Percentiles rank a stretch among this genome's conserved stretches.
phyloP scores from a whole-genome alignment of 1,140 invertebrate genomes.

The Lerema accius region DNA sequence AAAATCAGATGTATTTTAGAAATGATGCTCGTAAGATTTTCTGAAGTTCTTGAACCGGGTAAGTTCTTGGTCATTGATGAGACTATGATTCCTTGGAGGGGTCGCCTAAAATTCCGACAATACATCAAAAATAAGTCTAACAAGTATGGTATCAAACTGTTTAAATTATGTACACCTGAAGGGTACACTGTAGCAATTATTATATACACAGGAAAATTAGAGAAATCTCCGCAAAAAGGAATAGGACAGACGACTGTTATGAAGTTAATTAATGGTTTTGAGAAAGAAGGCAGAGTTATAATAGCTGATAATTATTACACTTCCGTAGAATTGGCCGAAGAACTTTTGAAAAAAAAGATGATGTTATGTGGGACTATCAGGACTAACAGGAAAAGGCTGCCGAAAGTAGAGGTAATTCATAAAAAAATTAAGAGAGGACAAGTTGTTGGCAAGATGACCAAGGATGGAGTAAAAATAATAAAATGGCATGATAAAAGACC shows the following conservation, averaged over 20 bases:
- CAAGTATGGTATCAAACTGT: constrained; percentile 74
- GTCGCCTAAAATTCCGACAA: constrained; percentile 62
- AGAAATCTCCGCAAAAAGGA: too few species aligned
- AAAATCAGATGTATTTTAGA: constrained; percentile 46
- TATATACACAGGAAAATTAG: too few species aligned
- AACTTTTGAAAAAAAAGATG: constrained; percentile 31
- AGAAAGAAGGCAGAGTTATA: constrained; percentile 42
- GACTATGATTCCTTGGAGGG: constrained; percentile 66
- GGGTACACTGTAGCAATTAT: constrained; percentile 32
- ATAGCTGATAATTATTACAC: constrained; percentile 37
- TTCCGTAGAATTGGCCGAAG: constrained; percentile 30
- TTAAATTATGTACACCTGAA: constrained; percentile 57
- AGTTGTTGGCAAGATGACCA: constrained; percentile 20
- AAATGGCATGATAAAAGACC: constrained; percentile 34
- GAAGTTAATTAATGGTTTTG: too few species aligned
- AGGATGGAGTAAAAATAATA: constrained; percentile 31
- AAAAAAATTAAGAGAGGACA: constrained; percentile 37
- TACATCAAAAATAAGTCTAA: constrained; percentile 67
- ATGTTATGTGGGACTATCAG: constrained; percentile 25
- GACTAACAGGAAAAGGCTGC: background rate
- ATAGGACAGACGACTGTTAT: too few species aligned
- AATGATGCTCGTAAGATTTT: too few species aligned
- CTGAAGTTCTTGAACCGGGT: constrained; percentile 46
- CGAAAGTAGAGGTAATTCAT: too few species aligned
- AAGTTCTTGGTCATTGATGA: constrained; percentile 65